Base-by-base conservation (phyloP, 2,113 vertebrate genomes). In the Cercopithecus mona region DNA sequence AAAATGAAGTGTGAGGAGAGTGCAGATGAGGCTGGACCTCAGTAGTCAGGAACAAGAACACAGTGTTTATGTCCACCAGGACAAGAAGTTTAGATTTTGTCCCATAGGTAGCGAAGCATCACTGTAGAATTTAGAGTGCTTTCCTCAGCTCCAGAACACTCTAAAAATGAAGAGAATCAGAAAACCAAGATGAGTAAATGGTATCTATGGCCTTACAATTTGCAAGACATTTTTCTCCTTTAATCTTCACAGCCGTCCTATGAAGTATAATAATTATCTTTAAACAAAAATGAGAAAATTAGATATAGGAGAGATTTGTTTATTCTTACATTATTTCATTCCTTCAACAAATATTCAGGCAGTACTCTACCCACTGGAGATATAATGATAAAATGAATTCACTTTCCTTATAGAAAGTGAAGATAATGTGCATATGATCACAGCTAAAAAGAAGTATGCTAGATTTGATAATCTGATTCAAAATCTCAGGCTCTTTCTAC, bases 161-260 rank as follows among this genome's bases (percentile, higher is more conserved):
- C 43, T 94, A 93, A 90, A 95, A 85, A 48, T 64, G 61, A 89
- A 97, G 66, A 82, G 79, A 91, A 52, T 50, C 25, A 87, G 32
- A 38, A 81, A 89, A 79, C 59, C 20, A 78, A 61, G 57, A 75
- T 91, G 50, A 81, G 52, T 79, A 93, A 75, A 96, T 79, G 52
- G 40, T 48, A 10, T 94, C 50, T 68, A 89, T 43, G 88, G 70
- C 52, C 79, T 88, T 11, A 48, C 2, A 88, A 68, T 89, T 79
- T 78, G 32, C 57, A 50, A 92, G 32, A 8, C 52, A 64, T 95
- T 97, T 94, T 96, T 76, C 72, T 75, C 3, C 45, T 89, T 78
- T n/a, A 66, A 66, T 95, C 79, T 68, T 84, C 55, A 66, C 18
- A 93, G 23, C 38, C 30, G 8, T 88, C 75, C 17, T 86, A 3